phyloP scores from a whole-genome alignment of 2,113 vertebrate genomes.

The Percina caprodes region DNA sequence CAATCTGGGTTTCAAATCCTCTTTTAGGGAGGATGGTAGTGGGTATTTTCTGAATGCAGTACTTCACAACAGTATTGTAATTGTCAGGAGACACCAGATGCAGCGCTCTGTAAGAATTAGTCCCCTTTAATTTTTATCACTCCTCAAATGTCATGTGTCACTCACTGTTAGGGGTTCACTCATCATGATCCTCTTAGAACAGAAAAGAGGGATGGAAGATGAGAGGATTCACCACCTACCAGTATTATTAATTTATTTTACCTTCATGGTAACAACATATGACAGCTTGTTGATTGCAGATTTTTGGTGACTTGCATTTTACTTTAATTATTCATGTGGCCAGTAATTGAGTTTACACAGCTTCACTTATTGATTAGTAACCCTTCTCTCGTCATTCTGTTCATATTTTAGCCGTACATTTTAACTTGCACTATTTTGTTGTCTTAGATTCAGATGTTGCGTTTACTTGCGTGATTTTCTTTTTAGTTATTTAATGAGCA shows the following conservation, averaged over 20 bases:
- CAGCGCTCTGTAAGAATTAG: slow-evolving; percentile 33
- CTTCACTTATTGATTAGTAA: neutral
- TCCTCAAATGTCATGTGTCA: slow-evolving; percentile 57
- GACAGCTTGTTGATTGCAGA: neutral
- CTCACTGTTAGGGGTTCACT: slow-evolving; percentile 35
- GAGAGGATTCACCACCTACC: neutral
- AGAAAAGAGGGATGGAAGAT: slow-evolving; percentile 10
- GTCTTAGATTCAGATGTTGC: no score
- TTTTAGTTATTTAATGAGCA: no score
- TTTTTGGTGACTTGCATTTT: neutral
- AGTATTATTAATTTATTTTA: neutral
- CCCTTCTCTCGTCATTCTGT: neutral
- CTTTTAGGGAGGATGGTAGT: neutral
- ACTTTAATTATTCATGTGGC: neutral
- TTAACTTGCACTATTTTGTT: no score
- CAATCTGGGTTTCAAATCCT: slow-evolving; percentile 36
- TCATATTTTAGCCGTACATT: no score
- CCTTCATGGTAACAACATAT: neutral
- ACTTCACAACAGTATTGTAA: slow-evolving; percentile 30
- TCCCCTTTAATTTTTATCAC: slow-evolving; percentile 52
- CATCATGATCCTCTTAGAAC: slow-evolving; percentile 22
- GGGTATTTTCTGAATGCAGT: slow-evolving; percentile 28
- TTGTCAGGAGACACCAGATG: slow-evolving; percentile 42
- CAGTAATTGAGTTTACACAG: neutral
- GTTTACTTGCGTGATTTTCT: no score